These are phyloP conservation scores for Drosophila orena DNA, from an alignment of 1,140 invertebrate species.

Conservation along the genomic window DNA sequence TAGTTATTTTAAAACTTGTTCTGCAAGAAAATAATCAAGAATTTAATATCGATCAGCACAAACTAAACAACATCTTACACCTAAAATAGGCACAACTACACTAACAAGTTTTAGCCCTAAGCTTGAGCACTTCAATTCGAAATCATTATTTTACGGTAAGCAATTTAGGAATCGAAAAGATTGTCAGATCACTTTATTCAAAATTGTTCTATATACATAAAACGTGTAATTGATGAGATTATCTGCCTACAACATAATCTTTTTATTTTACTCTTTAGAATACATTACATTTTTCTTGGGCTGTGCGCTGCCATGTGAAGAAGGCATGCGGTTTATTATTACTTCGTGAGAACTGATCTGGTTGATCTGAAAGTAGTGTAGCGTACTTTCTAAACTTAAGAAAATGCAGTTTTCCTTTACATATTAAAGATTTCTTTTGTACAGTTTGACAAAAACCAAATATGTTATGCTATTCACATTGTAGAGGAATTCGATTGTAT, in stretches of 20 bases:
- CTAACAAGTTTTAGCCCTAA: slow-evolving; percentile 47
- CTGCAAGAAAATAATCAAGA: slow-evolving; percentile 21
- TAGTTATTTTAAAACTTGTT: slow-evolving; percentile 15
- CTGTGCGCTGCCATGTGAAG: slow-evolving; percentile 67
- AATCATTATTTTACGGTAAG: background rate
- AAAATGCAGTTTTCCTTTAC: slow-evolving; percentile 12
- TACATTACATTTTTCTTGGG: slow-evolving; percentile 62
- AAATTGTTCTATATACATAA: slow-evolving; percentile 16
- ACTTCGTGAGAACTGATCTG: slow-evolving; percentile 30
- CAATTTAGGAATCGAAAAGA: background rate
- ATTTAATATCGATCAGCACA: slow-evolving; percentile 40
- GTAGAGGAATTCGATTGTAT: slow-evolving; percentile 67
- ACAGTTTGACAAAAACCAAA: slow-evolving; percentile 62
- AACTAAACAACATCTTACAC: slow-evolving; percentile 2
- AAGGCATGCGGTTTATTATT: slow-evolving; percentile 54
- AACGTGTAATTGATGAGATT: slow-evolving; percentile 52
- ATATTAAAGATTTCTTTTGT: slow-evolving; percentile 23
- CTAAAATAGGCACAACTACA: slow-evolving; percentile 21
- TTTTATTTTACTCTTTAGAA: slow-evolving; percentile 18
- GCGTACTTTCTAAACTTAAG: slow-evolving; percentile 39
- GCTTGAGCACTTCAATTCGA: slow-evolving; percentile 36
- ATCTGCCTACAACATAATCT: slow-evolving; percentile 30
- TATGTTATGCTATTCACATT: slow-evolving; percentile 78
- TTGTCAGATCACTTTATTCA: slow-evolving; percentile 6
- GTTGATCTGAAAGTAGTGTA: slow-evolving; percentile 24